phyloP scores from a whole-genome alignment of 2,113 vertebrate genomes.

The Leuciscus idus region DNA sequence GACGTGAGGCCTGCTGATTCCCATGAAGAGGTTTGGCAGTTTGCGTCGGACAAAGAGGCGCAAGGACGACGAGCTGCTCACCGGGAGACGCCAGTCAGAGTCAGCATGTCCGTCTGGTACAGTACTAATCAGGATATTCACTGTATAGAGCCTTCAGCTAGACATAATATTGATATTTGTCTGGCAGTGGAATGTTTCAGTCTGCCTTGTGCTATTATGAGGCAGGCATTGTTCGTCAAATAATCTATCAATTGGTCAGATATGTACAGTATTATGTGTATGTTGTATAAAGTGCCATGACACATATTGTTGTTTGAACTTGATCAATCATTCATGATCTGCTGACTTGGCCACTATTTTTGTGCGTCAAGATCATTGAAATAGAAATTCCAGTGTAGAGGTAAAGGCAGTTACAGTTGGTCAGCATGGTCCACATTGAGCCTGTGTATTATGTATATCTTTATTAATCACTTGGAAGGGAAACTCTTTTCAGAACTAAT shows the following conservation, averaged over 20 bases:
- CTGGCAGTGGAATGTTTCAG: background rate
- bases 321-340: conserved; percentile 49
- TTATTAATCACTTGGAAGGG: conserved; percentile 20
- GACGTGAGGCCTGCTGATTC: conserved; percentile 63
- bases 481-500: conserved; percentile 57
- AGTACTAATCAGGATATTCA: conserved; percentile 5
- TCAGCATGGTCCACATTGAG: conserved; percentile 38
- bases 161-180: conserved; percentile 42
- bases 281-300: conserved; percentile 3
- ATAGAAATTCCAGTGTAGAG: background rate
- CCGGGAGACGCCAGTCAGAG: conserved; percentile 83
- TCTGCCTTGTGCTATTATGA: background rate
- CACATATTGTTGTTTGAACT: conserved; percentile 48
- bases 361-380: conserved; percentile 50
- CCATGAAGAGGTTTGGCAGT: conserved; percentile 96
- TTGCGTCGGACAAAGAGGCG: conserved; percentile 89
- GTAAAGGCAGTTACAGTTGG: conserved; percentile 31
- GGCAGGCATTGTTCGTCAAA: background rate
- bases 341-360: conserved; percentile 48
- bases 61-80: conserved; percentile 74
- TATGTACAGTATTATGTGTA: background rate
- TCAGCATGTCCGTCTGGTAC: conserved; percentile 75
- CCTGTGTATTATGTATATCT: background rate
- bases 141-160: conserved; percentile 2
- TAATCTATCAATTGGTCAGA: background rate